Conservation (phyloP, 2,113 vertebrate species). For the Phalacrocorax aristotelis region DNA sequence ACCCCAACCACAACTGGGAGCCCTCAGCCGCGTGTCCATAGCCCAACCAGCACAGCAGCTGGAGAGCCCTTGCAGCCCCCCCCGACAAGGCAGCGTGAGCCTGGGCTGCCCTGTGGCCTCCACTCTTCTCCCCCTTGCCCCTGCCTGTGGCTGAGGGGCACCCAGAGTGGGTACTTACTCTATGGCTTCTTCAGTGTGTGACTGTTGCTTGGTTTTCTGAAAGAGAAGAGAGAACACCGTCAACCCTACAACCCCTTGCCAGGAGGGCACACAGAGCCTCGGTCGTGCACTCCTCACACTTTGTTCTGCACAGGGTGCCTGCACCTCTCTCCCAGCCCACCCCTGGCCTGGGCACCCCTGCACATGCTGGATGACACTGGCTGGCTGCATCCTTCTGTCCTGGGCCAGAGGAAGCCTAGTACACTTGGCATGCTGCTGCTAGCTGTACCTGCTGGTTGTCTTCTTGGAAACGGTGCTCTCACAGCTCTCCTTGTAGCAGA, state of each 20-base stretch:
- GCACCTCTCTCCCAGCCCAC: not conserved
- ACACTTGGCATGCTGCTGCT: fast-evolving
- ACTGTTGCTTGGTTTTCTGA: constrained; percentile 71
- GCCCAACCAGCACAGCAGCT: not conserved
- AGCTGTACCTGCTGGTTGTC: constrained; percentile 75
- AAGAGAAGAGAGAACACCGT: not conserved
- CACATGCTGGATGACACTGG: fast-evolving
- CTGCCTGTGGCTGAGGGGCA: not conserved
- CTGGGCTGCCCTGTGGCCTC: not conserved
- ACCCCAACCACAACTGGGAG: not conserved
- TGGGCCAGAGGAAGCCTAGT: not conserved
- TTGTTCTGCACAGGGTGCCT: not conserved
- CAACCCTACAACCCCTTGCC: not conserved
- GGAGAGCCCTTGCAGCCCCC: not conserved
- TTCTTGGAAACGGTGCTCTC: constrained; percentile 70
- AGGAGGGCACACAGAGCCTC: not conserved
- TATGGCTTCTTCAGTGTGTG: constrained; percentile 69
- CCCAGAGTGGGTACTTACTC: constrained; percentile 17
- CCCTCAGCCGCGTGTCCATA: fast-evolving
- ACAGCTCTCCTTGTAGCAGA: constrained; percentile 91
- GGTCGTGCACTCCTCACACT: fast-evolving
- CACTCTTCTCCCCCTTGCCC: not conserved
- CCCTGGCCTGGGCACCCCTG: not conserved
- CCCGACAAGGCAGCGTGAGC: fast-evolving
- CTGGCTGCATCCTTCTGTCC: not conserved